A percentile compares a stretch with the other conserved stretches of the same genome.
These are phyloP conservation scores for Tenualosa ilisha DNA, from an alignment of 2,797 vertebrate genomes.

Conservation along the genomic window DNA sequence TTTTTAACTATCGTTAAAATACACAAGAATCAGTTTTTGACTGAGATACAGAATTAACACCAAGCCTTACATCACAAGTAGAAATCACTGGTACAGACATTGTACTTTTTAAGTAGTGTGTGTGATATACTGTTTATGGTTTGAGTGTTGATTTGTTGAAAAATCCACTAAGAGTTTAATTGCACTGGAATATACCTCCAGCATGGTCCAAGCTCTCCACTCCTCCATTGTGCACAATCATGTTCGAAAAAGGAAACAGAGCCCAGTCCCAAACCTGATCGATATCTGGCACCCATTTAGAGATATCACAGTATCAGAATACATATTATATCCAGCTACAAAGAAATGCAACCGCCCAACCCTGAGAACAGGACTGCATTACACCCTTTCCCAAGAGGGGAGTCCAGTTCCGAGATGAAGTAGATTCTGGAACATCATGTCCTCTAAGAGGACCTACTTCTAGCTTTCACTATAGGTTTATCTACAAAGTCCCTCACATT, in stretches of 20 bases:
- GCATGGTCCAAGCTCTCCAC: slow-evolving; percentile 4
- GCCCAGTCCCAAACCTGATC: background rate
- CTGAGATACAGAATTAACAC: background rate
- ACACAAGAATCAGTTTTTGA: background rate
- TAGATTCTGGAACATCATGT: slow-evolving; percentile 11
- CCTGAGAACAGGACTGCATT: background rate
- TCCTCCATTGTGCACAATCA: background rate
- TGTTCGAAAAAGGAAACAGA: background rate
- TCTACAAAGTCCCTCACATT: background rate
- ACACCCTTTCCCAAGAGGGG: background rate
- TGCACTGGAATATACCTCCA: background rate
- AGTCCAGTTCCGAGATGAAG: background rate
- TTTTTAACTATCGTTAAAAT: background rate
- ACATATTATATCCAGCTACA: slow-evolving; percentile 1
- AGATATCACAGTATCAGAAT: slow-evolving; percentile 20
- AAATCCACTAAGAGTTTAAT: background rate
- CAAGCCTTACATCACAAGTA: slow-evolving; percentile 20
- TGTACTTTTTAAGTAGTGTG: background rate
- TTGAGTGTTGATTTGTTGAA: background rate
- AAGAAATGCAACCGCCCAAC: background rate
- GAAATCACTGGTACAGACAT: slow-evolving; percentile 19
- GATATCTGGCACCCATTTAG: slow-evolving; percentile 1
- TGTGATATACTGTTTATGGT: slow-evolving; percentile 14
- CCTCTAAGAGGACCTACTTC: background rate
- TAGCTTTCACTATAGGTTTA: background rate